These are phyloP conservation scores for Melipona quadrifasciata DNA, from an alignment of 1,140 invertebrate genomes.

Conservation along the genomic window DNA sequence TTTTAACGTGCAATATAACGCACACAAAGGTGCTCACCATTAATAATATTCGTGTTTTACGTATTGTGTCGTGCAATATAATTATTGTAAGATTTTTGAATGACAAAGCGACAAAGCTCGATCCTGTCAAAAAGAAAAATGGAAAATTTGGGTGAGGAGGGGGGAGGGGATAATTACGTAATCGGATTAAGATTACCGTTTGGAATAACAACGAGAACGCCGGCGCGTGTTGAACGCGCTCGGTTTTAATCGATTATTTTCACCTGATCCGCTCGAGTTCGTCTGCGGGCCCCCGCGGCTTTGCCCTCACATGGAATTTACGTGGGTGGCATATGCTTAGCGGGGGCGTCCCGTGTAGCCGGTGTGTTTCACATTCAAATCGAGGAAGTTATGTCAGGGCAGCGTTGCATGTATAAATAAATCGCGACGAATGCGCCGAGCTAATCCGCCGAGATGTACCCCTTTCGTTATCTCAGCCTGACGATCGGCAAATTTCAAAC, in stretches of 20 bases:
- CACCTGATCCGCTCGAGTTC: conserved; percentile 38
- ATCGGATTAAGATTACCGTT: not conserved
- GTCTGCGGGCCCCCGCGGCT: conserved; percentile 25
- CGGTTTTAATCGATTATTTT: conserved; percentile 47
- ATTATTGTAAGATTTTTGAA: too few species aligned
- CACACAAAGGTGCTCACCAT: too few species aligned
- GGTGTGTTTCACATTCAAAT: conserved; percentile 51
- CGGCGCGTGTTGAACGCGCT: not conserved
- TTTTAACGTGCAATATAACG: too few species aligned
- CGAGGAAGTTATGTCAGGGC: conserved; percentile 55
- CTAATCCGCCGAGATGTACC: conserved; percentile 24
- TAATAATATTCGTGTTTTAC: too few species aligned
- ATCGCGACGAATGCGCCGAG: conserved; percentile 30
- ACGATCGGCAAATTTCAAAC: not conserved
- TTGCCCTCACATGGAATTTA: conserved; percentile 52
- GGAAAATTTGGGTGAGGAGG: fast-evolving
- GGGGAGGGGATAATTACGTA: not conserved
- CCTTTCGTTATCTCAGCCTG: conserved; percentile 19
- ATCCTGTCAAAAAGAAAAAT: not conserved
- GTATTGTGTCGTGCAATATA: too few species aligned
- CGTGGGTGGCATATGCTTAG: conserved; percentile 58
- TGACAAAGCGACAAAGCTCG: too few species aligned
- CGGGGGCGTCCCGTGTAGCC: conserved; percentile 50
- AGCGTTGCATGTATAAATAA: conserved; percentile 51
- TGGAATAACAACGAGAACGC: not conserved